Conservation (phyloP, 2,888 invertebrate species). For the Drosophila tripunctata region DNA sequence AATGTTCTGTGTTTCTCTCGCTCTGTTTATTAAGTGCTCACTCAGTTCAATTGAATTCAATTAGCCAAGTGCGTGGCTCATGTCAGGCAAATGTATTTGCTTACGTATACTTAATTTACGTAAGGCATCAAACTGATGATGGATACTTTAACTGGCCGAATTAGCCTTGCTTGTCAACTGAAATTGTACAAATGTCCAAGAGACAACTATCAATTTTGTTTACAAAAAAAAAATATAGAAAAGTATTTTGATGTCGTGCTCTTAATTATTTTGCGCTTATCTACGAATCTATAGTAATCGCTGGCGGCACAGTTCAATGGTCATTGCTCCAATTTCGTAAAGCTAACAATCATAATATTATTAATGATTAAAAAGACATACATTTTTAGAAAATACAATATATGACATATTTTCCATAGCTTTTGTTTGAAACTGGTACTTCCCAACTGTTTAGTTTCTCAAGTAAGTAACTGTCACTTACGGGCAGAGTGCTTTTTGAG, state of each 20-base stretch:
- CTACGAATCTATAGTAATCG: not conserved
- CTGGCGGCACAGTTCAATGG: not conserved
- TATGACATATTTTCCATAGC: too few relatives aligned
- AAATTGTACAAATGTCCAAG: not conserved
- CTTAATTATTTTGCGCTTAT: not conserved
- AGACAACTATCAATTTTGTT: not conserved
- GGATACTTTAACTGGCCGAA: too few relatives aligned
- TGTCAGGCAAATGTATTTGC: constrained; percentile 74
- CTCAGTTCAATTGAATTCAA: constrained; percentile 76
- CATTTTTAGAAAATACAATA: not conserved
- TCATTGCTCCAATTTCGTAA: not conserved
- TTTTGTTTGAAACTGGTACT: too few relatives aligned
- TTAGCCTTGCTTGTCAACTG: not conserved
- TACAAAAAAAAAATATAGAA: not conserved
- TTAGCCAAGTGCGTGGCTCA: constrained; percentile 68
- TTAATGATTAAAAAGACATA: not conserved
- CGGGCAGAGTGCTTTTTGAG: not conserved
- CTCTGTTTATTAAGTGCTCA: constrained; percentile 36
- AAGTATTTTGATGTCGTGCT: not conserved
- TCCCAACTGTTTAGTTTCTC: constrained; percentile 4
- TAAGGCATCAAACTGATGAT: constrained; percentile 33
- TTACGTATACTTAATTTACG: constrained; percentile 74
- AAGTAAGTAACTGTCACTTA: too few relatives aligned
- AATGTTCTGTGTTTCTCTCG: constrained; percentile 6
- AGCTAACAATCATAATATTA: not conserved